Evolutionary conservation across 2,797 vertebrate species (phyloP), one percentile per base, ranked within the genome.

Genomic region (Acanthurus lineatus): DNA sequence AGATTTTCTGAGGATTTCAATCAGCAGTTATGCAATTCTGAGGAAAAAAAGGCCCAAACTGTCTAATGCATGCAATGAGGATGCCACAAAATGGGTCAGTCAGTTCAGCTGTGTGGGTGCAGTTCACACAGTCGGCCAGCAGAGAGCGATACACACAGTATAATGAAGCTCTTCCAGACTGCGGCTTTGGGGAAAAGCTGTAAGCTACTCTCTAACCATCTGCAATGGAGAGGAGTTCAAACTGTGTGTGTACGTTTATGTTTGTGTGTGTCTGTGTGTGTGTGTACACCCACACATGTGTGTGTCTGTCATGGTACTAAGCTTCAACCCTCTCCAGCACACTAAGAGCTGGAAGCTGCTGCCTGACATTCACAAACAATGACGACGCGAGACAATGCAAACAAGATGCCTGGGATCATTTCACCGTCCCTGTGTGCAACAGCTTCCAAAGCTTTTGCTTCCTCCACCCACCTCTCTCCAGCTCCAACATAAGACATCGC

Each of bases 281-380:
- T 17, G 48, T 28, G 70, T 3, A 35, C 66, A 57, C 14, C 1
- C 14, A 1, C 28, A 28, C 20, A 25, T 84, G 79, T 83, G 82
- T 83, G 81, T 22, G 61, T 83, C 67, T 68, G 83, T 87, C 80
- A 63, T 49, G 68, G 76, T 51, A 35, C 75, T 73, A 72, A 88
- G 84, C 78, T 86, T 86, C 88, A 89, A 78, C 84, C 86, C 84
- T 88, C 70, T 88, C 77, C 84, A 86, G 82, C 83, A 77, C 82
- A 71, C 72, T 77, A 51, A 83, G 86, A 84, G 88, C 85, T 89
- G 89, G 90, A 88, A 90, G 87, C 83, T 57, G 83, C 81, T 38
- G 78, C 79, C 77, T 90, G 89, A 88, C 87, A 92, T 87, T 89
- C 86, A 88, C 77, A 88, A 87, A 93, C 92, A 93, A 94, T 91